Percentiles rank a stretch among this genome's conserved stretches.
Evolutionary conservation across 2,888 invertebrate species (phyloP).

Genomic region (Drosophila anceps): DNA sequence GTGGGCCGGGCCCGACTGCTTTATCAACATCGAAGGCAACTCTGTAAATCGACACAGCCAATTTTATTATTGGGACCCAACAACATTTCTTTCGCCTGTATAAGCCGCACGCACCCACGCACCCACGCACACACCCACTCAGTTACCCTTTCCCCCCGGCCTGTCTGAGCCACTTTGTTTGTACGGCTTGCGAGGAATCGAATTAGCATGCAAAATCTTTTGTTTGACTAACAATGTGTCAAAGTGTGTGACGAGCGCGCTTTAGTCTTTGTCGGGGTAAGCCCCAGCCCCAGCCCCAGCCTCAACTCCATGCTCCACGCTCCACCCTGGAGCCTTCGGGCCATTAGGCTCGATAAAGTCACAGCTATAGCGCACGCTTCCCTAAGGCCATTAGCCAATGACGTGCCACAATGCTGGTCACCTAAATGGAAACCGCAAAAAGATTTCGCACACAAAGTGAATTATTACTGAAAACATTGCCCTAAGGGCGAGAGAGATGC

Average conservation of each 20-base stretch:
- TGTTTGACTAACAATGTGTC: conserved; percentile 81
- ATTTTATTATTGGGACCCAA: conserved; percentile 73
- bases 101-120: neutral
- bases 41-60: conserved; percentile 65
- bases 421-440: conserved; percentile 50
- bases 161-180: conserved; percentile 46
- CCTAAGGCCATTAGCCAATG: conserved; percentile 13
- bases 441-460: conserved; percentile 18
- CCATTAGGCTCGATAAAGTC: conserved; percentile 54
- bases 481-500: conserved; percentile 1
- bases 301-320: neutral
- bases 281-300: neutral
- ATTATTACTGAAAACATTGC: conserved; percentile 23
- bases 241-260: conserved; percentile 75
- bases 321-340: conserved; percentile 28
- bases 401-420: conserved; percentile 42
- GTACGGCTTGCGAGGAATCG: conserved; percentile 63
- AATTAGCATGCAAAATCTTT: conserved; percentile 81
- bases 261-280: conserved; percentile 57
- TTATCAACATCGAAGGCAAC: conserved; percentile 60
- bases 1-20: conserved; percentile 39
- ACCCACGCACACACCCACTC: neutral
- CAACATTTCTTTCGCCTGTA: conserved; percentile 18
- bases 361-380: conserved; percentile 22
- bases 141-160: neutral